These are phyloP conservation scores for Scaptomyza caliginosa DNA, from an alignment of 2,888 invertebrate genomes.

Conservation along the genomic window DNA sequence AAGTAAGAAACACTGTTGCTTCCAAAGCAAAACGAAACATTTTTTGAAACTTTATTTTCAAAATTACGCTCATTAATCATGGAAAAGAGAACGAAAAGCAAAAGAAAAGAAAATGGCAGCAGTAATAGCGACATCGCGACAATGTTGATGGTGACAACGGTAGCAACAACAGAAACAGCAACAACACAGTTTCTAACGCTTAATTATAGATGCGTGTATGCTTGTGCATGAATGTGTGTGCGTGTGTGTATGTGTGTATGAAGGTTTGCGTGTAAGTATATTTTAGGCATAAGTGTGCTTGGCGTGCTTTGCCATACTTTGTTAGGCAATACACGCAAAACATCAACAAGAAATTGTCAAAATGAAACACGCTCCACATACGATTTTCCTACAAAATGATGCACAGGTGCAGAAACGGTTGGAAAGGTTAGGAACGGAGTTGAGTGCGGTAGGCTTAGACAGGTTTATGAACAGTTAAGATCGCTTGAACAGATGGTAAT, in stretches of 20 bases:
- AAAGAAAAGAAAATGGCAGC: background rate
- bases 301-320: slow-evolving; percentile 57
- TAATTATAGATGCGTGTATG: slow-evolving; percentile 35
- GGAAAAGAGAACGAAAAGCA: slow-evolving; percentile 2
- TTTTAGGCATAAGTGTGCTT: slow-evolving; percentile 2
- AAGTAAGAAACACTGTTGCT: slow-evolving; percentile 21
- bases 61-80: slow-evolving; percentile 72
- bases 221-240: background rate
- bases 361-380: slow-evolving; percentile 16
- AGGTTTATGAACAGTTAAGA: slow-evolving; percentile 7
- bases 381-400: slow-evolving; percentile 15
- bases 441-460: background rate
- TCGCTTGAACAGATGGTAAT: background rate
- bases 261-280: slow-evolving; percentile 1
- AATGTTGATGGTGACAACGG: slow-evolving; percentile 26
- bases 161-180: background rate
- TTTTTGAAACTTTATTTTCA: slow-evolving; percentile 65
- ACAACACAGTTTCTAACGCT: slow-evolving; percentile 16
- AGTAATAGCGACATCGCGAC: slow-evolving; percentile 14
- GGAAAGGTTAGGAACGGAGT: background rate
- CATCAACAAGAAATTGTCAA: slow-evolving; percentile 40
- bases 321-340: slow-evolving; percentile 59
- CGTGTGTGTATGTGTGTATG: background rate
- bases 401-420: background rate
- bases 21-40: slow-evolving; percentile 6